Conservation (phyloP, 2,113 vertebrate genomes). For the Chaetodon trifascialis region DNA sequence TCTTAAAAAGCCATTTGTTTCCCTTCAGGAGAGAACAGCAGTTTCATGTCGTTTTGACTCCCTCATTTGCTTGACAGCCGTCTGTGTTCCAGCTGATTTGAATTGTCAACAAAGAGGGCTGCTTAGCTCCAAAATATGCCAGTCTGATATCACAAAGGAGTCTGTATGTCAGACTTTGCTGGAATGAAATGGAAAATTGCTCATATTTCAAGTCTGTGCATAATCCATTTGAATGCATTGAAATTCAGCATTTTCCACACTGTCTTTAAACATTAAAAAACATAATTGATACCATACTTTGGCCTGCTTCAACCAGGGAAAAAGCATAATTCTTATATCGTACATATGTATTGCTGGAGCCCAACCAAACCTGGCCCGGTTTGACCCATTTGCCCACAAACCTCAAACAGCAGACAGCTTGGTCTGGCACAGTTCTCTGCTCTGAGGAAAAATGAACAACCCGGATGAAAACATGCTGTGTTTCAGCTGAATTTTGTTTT, state of each 20-base stretch:
- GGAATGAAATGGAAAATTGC: constrained; percentile 40
- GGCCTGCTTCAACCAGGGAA: constrained; percentile 21
- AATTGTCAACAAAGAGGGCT: constrained; percentile 42
- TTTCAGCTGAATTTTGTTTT: constrained; percentile 13
- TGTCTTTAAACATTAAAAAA: constrained; percentile 21
- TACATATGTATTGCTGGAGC: constrained; percentile 43
- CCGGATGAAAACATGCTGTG: constrained; percentile 9
- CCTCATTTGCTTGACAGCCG: constrained; percentile 55
- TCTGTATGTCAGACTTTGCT: constrained; percentile 24
- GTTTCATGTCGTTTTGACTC: constrained; percentile 39
- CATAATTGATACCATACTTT: constrained; percentile 48
- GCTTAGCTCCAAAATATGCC: constrained; percentile 31
- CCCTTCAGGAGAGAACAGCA: constrained; percentile 36
- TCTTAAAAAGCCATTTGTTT: constrained; percentile 55
- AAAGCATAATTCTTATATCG: constrained; percentile 39
- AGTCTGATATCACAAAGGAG: constrained; percentile 41
- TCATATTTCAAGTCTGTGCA: constrained; percentile 17
- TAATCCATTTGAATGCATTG: constrained; percentile 34
- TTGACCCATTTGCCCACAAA: constrained; percentile 49
- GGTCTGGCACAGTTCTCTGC: constrained; percentile 16
- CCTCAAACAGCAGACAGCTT: constrained; percentile 36
- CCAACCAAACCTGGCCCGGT: constrained; percentile 35
- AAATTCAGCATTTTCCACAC: constrained; percentile 50
- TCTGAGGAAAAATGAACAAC: constrained; percentile 29
- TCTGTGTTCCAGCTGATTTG: constrained; percentile 50